A percentile compares a stretch with the other conserved stretches of the same genome.
These are phyloP conservation scores for Epinephelus fuscoguttatus DNA, from an alignment of 2,113 vertebrate genomes.

Conservation along the genomic window DNA sequence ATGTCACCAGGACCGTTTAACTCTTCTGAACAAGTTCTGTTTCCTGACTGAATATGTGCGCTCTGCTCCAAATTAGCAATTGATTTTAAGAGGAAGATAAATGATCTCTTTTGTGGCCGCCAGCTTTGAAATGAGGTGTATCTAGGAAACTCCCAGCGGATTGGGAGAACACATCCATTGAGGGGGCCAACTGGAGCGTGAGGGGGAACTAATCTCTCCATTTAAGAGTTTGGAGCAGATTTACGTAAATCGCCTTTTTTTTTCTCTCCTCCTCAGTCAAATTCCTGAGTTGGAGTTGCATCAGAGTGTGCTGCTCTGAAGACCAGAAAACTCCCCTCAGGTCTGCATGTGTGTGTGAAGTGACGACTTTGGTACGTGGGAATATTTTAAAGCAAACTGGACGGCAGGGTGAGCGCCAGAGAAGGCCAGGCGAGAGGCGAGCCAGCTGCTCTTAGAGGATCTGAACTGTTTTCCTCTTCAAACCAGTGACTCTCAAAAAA, in stretches of 20 bases:
- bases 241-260: conserved; percentile 85
- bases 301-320: conserved; percentile 58
- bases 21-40: not conserved
- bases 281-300: conserved; percentile 88
- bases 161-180: conserved; percentile 89
- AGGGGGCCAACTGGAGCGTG: conserved; percentile 93
- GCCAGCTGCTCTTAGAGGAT: not conserved
- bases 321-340: not conserved
- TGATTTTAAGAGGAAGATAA: conserved; percentile 55
- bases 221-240: conserved; percentile 94
- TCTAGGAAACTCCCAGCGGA: conserved; percentile 89
- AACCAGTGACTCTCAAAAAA: not conserved
- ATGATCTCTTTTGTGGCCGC: conserved; percentile 73
- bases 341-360: not conserved
- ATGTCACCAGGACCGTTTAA: not conserved
- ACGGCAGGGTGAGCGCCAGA: not conserved
- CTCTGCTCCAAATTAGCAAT: conserved; percentile 20
- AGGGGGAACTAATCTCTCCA: conserved; percentile 94
- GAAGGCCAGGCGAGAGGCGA: not conserved
- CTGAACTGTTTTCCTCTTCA: not conserved
- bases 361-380: not conserved
- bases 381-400: not conserved
- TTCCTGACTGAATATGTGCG: not conserved
- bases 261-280: conserved; percentile 48
- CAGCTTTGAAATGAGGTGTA: conserved; percentile 86